Evolutionary conservation across 2,113 vertebrate genomes (phyloP), one percentile per base, ranked within the genome.

Genomic region (Embiotoca jacksoni): DNA sequence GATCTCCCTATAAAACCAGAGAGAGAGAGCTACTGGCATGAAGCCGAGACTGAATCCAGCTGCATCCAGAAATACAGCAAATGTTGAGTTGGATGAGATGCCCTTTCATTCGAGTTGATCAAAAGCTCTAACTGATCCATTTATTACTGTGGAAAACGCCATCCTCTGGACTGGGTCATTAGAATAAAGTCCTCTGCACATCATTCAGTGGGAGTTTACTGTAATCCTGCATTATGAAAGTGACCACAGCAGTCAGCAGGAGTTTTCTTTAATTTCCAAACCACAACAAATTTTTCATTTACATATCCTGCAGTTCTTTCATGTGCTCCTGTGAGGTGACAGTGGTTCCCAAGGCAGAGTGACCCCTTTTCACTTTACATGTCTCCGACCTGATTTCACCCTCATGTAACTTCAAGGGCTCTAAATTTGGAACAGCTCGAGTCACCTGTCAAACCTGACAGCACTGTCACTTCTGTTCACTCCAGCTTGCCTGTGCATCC

Each of bases 391-490:
- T 2, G 66, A 78, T 79, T 85, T 56, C 71, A 81, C 83, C 83
- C 61, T 62, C 2, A 0, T 81, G 85, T 77, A 78, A 81, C 85
- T 85, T 88, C 87, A 86, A 78, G 80, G 39, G 61, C 23, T 82
- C 89, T 89, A 92, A 92, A 92, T 92, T 84, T 91, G 87, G 91
- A 91, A 88, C 86, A 84, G 59, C 85, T 85, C 78, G 14, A 86
- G 81, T 87, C 72, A 53, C 81, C 70, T 86, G 84, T 92, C 89
- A 92, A 78, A 85, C n/a, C 59, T 86, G 87, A 86, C 91, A 84
- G 71, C 14, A 47, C 75, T 76, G 88, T 90, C 87, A 88, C 85
- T 84, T 85, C 47, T 74, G 78, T 86, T 89, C 80, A 75, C 81
- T 75, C 65, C 75, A 44, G 78, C 81, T 74, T n/a, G 83, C 69